Conservation (phyloP, 2,888 invertebrate species). For the Eilema caniola region DNA sequence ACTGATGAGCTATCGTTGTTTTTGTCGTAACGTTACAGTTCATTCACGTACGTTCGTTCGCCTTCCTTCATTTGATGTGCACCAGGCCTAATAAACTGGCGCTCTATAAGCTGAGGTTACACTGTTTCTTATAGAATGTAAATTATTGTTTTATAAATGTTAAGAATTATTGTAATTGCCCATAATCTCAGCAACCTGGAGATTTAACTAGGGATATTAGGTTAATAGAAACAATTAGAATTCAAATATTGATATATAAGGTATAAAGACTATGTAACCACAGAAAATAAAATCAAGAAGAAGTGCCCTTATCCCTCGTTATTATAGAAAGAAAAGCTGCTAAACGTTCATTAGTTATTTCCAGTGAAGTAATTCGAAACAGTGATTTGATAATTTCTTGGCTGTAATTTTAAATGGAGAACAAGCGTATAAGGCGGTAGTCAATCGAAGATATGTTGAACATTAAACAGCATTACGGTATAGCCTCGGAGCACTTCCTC, state of each 20-base stretch:
- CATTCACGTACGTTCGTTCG: background rate
- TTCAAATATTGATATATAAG: slow-evolving; percentile 51
- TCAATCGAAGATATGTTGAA: background rate
- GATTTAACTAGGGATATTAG: slow-evolving; percentile 17
- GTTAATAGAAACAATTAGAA: slow-evolving; percentile 41
- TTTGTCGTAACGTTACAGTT: background rate
- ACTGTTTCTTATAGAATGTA: background rate
- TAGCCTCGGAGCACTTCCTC: background rate
- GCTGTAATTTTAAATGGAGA: background rate
- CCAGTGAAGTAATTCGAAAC: background rate
- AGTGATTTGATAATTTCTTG: background rate
- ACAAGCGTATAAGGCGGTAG: too few species aligned
- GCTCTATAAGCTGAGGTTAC: background rate
- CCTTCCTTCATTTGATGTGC: slow-evolving; percentile 1
- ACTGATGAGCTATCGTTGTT: background rate
- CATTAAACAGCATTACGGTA: background rate
- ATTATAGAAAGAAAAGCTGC: background rate
- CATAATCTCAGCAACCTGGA: slow-evolving; percentile 53
- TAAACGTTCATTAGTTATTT: background rate
- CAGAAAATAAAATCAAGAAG: background rate
- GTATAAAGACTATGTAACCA: slow-evolving; percentile 39
- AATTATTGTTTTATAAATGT: background rate
- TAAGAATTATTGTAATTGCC: slow-evolving; percentile 22
- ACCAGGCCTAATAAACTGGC: background rate
- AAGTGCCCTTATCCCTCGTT: background rate